phyloP scores from a whole-genome alignment of 2,113 vertebrate genomes.

The Emydura subglobosa region DNA sequence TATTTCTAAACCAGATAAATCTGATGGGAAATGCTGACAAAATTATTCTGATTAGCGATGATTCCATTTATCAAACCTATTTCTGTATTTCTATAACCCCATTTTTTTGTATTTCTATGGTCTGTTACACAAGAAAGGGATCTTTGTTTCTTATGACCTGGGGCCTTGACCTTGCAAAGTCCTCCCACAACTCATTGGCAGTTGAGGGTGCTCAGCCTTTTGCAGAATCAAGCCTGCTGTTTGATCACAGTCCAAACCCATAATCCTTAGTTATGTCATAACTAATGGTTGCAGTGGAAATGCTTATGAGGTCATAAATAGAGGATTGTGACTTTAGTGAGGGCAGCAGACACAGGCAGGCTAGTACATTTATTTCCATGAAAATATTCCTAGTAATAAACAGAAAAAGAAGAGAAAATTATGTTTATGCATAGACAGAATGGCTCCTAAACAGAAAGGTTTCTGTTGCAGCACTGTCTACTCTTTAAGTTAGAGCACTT shows the following conservation, averaged over 20 bases:
- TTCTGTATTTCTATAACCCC: background rate
- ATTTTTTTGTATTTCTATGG: background rate
- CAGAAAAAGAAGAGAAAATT: background rate
- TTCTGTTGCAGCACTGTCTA: background rate
- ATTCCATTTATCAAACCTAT: background rate
- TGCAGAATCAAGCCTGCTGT: background rate
- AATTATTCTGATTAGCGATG: background rate
- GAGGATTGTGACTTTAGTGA: background rate
- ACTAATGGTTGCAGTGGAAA: background rate
- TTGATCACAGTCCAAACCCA: background rate
- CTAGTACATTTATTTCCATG: background rate
- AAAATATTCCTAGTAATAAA: rapidly evolving
- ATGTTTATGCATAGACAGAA: background rate
- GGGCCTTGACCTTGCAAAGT: background rate
- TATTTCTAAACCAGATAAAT: background rate
- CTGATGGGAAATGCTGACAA: background rate
- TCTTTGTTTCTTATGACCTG: background rate
- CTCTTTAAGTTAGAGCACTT: background rate
- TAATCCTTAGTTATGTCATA: background rate
- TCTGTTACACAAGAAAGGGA: rapidly evolving
- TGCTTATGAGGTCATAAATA: background rate
- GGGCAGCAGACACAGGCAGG: background rate
- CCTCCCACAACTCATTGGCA: background rate
- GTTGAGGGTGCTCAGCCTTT: background rate
- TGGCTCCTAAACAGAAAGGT: rapidly evolving